These are phyloP conservation scores for Lethenteron reissneri DNA, from an alignment of 2,113 vertebrate species.

Conservation along the genomic window DNA sequence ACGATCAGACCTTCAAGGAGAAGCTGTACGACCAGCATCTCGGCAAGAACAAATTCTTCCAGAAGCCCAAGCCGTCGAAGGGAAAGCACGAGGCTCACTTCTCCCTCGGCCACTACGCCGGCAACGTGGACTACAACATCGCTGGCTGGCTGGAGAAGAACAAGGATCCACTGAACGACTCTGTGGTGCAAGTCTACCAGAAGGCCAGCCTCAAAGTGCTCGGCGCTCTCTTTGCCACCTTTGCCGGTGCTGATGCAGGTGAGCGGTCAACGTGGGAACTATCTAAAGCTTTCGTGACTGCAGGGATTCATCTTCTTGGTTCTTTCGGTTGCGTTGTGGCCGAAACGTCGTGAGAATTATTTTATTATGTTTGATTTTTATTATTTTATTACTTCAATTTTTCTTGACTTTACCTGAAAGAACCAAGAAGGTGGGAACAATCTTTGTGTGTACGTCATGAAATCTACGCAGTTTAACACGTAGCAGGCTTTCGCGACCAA, in stretches of 20 bases:
- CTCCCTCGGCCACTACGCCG: conserved; percentile 14
- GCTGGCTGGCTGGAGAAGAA: conserved; percentile 26
- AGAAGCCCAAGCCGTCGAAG: conserved; percentile 13
- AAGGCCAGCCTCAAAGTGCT: conserved; percentile 22
- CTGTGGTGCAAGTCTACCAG: conserved; percentile 28
- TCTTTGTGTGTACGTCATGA: not conserved
- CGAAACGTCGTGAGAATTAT: no score
- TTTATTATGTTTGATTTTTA: no score
- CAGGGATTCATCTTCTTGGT: no score
- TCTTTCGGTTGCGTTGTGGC: no score
- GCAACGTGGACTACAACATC: conserved; percentile 23
- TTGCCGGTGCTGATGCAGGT: conserved; percentile 6
- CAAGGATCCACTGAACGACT: conserved; percentile 25
- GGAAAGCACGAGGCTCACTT: conserved; percentile 12
- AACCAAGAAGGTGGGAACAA: no score
- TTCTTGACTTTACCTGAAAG: no score
- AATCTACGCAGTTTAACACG: not conserved
- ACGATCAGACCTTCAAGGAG: conserved; percentile 1
- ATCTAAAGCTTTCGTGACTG: no score
- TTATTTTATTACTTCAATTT: no score
- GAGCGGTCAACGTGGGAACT: not conserved
- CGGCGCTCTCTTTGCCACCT: conserved; percentile 8
- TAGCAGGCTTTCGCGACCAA: no score
- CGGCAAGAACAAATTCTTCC: conserved; percentile 14
- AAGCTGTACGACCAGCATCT: conserved; percentile 15